phyloP scores from a whole-genome alignment of 2,888 invertebrate species.

The Gymnocheta viridis region DNA sequence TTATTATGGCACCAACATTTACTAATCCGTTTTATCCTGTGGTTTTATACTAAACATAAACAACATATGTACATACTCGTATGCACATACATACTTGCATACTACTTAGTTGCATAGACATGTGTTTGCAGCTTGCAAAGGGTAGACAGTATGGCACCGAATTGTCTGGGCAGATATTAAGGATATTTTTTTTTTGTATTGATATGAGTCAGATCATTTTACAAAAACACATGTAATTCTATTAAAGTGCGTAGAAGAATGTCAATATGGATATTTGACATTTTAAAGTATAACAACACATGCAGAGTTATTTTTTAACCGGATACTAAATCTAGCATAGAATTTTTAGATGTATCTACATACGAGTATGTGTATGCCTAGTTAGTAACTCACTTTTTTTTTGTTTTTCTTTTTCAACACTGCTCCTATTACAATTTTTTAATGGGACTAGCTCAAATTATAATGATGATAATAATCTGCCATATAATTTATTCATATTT shows the following conservation, averaged over 20 bases:
- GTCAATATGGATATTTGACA: slow-evolving; percentile 8
- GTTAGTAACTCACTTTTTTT: slow-evolving; percentile 69
- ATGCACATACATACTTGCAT: background rate
- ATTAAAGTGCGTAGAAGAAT: background rate
- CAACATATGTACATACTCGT: background rate
- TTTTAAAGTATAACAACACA: slow-evolving; percentile 39
- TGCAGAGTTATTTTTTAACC: slow-evolving; percentile 32
- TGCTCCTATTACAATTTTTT: slow-evolving; percentile 56
- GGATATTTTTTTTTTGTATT: slow-evolving; percentile 37
- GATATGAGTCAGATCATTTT: slow-evolving; percentile 72
- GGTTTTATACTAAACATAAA: slow-evolving; percentile 48
- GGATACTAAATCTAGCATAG: slow-evolving; percentile 48
- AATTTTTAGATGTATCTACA: background rate
- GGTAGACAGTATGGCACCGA: slow-evolving; percentile 72
- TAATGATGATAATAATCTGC: background rate
- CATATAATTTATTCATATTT: slow-evolving; percentile 57
- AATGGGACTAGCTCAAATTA: slow-evolving; percentile 3
- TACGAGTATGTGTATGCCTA: background rate
- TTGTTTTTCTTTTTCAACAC: slow-evolving; percentile 60
- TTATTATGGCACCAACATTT: background rate
- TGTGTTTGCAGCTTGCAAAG: slow-evolving; percentile 26
- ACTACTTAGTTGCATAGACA: background rate
- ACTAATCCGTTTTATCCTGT: slow-evolving; percentile 35
- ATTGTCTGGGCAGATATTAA: slow-evolving; percentile 46
- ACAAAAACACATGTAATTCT: slow-evolving; percentile 68